A percentile compares a stretch with the other conserved stretches of the same genome.
Conservation (phyloP, 2,888 invertebrate genomes). For the Mesopsocus fuscifrons region DNA sequence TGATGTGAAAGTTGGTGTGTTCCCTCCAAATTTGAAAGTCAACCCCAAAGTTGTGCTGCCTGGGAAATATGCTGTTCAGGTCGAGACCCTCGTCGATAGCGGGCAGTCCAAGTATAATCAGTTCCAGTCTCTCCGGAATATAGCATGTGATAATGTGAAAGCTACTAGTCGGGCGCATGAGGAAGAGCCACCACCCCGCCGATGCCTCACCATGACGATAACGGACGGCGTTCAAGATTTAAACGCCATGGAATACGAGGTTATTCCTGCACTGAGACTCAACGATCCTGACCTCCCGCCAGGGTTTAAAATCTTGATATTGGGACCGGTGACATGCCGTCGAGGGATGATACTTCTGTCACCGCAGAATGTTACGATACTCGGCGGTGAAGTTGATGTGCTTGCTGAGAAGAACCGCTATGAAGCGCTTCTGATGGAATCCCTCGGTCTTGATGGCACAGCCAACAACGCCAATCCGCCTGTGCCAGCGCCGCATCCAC, state of each 20-base stretch:
- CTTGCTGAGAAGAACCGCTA: background rate
- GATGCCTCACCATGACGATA: constrained; percentile 1
- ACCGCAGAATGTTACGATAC: background rate
- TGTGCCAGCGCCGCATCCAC: too few relatives aligned
- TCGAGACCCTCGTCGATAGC: background rate
- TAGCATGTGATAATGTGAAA: background rate
- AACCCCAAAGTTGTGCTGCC: constrained; percentile 1
- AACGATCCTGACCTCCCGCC: constrained; percentile 3
- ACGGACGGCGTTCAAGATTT: constrained; percentile 5
- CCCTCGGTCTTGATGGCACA: background rate
- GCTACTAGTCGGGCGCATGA: background rate
- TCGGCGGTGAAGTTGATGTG: constrained; percentile 2
- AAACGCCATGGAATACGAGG: constrained; percentile 1
- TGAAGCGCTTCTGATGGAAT: background rate
- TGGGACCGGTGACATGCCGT: constrained; percentile 3
- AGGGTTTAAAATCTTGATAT: constrained; percentile 6
- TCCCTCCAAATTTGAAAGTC: constrained; percentile 3
- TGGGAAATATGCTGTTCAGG: constrained; percentile 6
- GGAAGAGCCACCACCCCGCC: background rate
- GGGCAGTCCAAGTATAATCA: constrained; percentile 3
- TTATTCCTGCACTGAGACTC: background rate
- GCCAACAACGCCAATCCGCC: background rate
- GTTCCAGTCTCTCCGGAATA: background rate
- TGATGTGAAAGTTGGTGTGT: background rate
- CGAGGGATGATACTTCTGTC: constrained; percentile 2